Percentiles rank a stretch among this genome's conserved stretches.
phyloP scores from a whole-genome alignment of 2,888 invertebrate species.

The Baronia brevicornis region DNA sequence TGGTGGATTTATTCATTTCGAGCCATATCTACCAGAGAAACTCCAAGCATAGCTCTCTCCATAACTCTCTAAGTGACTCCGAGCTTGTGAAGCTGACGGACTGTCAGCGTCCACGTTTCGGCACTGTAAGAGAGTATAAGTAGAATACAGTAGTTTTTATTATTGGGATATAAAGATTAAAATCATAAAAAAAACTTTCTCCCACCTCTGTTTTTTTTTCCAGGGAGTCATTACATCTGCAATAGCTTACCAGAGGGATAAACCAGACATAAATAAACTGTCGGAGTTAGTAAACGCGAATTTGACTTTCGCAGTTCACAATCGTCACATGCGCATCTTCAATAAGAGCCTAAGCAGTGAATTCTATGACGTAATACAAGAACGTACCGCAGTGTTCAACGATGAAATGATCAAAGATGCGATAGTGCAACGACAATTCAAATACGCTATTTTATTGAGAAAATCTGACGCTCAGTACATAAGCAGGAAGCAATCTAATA shows the following conservation, averaged over 20 bases:
- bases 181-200: no score
- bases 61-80: no score
- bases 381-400: constrained; percentile 46
- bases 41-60: no score
- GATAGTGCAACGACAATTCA: constrained; percentile 50
- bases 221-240: constrained; percentile 64
- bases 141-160: no score
- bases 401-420: constrained; percentile 49
- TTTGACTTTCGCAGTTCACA: constrained; percentile 51
- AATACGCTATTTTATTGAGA: constrained; percentile 67
- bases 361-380: constrained; percentile 31
- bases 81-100: no score
- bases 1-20: no score
- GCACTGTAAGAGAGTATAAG: no score
- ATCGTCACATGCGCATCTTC: constrained; percentile 43
- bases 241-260: constrained; percentile 52
- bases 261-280: constrained; percentile 42
- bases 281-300: constrained; percentile 38
- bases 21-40: no score
- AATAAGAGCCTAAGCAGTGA: constrained; percentile 40
- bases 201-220: constrained; percentile 30
- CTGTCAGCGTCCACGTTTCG: no score
- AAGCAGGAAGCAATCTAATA: constrained; percentile 39
- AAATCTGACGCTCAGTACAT: constrained; percentile 53
- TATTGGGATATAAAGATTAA: no score